phyloP scores from a whole-genome alignment of 2,888 invertebrate species.

The Lymantria monacha region DNA sequence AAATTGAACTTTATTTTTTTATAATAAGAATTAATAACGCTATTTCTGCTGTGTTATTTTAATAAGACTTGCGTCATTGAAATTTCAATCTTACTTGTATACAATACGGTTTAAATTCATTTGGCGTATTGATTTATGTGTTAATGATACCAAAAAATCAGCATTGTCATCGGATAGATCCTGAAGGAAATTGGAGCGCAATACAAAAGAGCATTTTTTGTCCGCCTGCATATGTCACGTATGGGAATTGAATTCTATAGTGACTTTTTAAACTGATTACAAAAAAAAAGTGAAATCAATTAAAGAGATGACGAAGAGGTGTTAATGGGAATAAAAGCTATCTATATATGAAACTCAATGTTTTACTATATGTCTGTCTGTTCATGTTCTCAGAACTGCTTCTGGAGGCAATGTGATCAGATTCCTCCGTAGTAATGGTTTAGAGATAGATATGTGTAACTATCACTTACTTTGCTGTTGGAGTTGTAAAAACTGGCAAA shows the following conservation, averaged over 20 bases:
- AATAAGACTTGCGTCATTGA: not conserved
- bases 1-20: slow-evolving; percentile 17
- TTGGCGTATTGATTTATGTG: slow-evolving; percentile 3
- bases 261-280: slow-evolving; percentile 20
- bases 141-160: slow-evolving; percentile 36
- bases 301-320: too few species aligned
- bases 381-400: too few species aligned
- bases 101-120: not conserved
- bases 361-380: too few species aligned
- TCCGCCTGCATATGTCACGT: slow-evolving; percentile 29
- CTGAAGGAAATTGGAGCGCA: slow-evolving; percentile 49
- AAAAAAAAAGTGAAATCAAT: too few species aligned
- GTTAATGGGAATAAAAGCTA: too few species aligned
- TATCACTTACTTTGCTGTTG: too few species aligned
- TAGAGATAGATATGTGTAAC: too few species aligned
- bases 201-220: slow-evolving; percentile 37
- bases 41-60: not conserved
- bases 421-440: too few species aligned
- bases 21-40: not conserved
- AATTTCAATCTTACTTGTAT: not conserved
- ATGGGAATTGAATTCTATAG: slow-evolving; percentile 30
- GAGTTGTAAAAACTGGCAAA: too few species aligned
- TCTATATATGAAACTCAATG: too few species aligned
- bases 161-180: slow-evolving; percentile 57
- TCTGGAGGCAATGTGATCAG: too few species aligned